Evolutionary conservation across 23 tunicate genomes (phyloP).

Genomic region (Ciona savignyi): DNA sequence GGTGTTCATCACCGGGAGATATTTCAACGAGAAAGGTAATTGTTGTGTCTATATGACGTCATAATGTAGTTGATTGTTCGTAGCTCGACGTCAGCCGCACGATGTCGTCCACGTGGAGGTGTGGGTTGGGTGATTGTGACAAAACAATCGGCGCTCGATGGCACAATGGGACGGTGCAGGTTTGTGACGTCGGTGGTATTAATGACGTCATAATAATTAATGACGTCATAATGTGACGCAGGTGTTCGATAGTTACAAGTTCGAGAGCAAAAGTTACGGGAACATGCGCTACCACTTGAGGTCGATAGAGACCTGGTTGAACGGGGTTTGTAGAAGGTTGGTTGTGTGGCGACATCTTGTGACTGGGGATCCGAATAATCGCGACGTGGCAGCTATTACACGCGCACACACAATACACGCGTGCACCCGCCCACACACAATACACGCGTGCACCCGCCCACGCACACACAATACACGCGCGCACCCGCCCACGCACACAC

Average conservation of each 20-base stretch:
- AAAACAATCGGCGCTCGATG: constrained; percentile 77
- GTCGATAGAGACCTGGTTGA: constrained; percentile 67
- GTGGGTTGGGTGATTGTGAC: constrained; percentile 59
- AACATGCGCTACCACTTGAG: constrained; percentile 67
- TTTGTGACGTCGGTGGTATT: no score
- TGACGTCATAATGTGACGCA: background rate
- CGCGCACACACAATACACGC: no score
- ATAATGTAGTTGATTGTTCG: background rate
- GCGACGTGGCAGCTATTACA: no score
- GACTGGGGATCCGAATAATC: no score
- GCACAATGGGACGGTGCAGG: constrained; percentile 82
- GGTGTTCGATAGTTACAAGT: constrained; percentile 65
- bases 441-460: no score
- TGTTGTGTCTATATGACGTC: background rate
- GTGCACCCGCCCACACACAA: no score
- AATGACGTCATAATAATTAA: no score
- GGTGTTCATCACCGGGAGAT: constrained; percentile 53
- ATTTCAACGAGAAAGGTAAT: constrained; percentile 45
- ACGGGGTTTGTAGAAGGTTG: constrained; percentile 64
- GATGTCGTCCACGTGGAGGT: constrained; percentile 72
- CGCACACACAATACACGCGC: no score
- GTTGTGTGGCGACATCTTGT: no score
- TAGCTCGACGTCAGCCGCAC: constrained; percentile 46
- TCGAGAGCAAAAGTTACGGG: constrained; percentile 57
- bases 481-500: no score